Base-by-base conservation (phyloP, 2,797 vertebrate species). In the Acipenser ruthenus region DNA sequence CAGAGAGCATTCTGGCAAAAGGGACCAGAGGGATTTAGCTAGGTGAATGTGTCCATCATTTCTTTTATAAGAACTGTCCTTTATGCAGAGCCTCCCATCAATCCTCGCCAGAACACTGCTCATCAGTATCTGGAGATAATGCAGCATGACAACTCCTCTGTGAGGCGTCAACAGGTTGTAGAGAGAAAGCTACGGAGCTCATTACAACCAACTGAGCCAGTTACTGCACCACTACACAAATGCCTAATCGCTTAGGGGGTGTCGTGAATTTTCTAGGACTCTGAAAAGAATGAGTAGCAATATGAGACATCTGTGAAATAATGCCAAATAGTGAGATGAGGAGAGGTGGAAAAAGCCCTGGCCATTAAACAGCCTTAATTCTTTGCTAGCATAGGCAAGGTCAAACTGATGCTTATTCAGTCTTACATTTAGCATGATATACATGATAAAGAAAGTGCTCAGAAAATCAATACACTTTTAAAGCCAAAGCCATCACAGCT, bases 391-490 rank as follows among this genome's bases (percentile, higher is more conserved):
- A 65, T 6, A 76, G 60, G 67, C 13, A 67, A 60, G 53, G 71
- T 73, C 69, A 71, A 12, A 67, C 37, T 78, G 63, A 60, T 73
- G 71, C 70, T 78, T 80, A 83, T 78, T 74, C 60, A 77, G 63
- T 66, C 56, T 73, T 71, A 75, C 77, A 77, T 75, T 76, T 76
- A 72, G 58, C 47, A 60, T 13, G 8, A 72, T 71, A 72, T 37
- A 70, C 11, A 75, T 68, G 0, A 6, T 69, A 58, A 75, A 73
- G 6, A 74, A 74, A 11, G 12, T 78, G 74, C 60, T 56, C 60
- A 50, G 10, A 13, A 75, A 78, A 82, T 79, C 73, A 74, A 69
- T 79, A 63, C 49, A 73, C 63, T 70, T 76, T 80, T 74, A 72
- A 76, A 73, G 37, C 37, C 37, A 37, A 37, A 37, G 37, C 37